A percentile compares a stretch with the other conserved stretches of the same genome.
Evolutionary conservation across 2,113 vertebrate species (phyloP).

Genomic region (Rhinolophus ferrumequinum): DNA sequence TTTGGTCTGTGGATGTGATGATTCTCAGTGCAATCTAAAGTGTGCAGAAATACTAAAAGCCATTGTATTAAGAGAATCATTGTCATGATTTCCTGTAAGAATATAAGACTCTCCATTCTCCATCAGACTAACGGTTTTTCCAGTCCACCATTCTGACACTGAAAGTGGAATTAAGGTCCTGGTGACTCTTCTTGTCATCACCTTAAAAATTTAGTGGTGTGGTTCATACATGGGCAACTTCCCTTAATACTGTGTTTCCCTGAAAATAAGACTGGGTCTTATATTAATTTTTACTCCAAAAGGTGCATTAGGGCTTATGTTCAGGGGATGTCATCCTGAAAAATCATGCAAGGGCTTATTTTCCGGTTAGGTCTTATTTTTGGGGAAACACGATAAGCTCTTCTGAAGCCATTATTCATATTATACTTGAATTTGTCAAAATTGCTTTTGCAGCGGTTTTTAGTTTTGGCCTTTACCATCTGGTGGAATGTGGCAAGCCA

Average conservation of each 20-base stretch:
- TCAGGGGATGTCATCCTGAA: too few relatives aligned
- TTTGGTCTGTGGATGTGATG: neutral
- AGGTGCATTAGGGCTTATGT: too few relatives aligned
- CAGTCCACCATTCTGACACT: neutral
- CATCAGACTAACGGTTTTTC: slow-evolving; percentile 47
- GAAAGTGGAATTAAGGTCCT: neutral
- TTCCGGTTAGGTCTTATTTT: too few relatives aligned
- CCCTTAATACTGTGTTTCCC: too few relatives aligned
- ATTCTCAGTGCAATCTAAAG: slow-evolving; percentile 20
- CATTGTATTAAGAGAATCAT: neutral
- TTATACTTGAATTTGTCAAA: slow-evolving; percentile 20
- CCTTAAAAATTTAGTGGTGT: neutral
- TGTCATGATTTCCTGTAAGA: slow-evolving; percentile 46
- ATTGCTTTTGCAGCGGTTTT: slow-evolving; percentile 42
- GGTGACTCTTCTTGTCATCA: slow-evolving; percentile 4
- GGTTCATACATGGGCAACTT: neutral
- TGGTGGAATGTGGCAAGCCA: neutral
- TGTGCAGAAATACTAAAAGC: slow-evolving; percentile 6
- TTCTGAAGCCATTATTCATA: neutral
- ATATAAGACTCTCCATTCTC: neutral
- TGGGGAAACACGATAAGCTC: too few relatives aligned
- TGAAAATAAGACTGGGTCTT: too few relatives aligned
- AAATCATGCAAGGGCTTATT: too few relatives aligned
- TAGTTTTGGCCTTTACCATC: slow-evolving; percentile 59
- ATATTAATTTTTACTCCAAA: too few relatives aligned